These are phyloP conservation scores for Orchesellides sinensis DNA, from an alignment of 2,888 invertebrate genomes.

Conservation along the genomic window DNA sequence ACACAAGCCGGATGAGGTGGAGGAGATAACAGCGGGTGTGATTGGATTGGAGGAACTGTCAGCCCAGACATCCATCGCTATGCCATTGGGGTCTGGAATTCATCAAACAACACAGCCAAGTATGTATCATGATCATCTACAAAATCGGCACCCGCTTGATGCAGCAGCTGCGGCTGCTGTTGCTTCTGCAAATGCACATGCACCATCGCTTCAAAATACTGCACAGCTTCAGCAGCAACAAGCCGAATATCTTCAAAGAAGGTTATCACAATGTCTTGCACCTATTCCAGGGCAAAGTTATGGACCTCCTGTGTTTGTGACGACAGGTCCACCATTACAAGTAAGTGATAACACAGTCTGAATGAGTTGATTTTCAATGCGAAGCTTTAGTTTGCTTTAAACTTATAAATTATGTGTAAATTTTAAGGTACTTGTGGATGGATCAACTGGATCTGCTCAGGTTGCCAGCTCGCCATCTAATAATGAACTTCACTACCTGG, in stretches of 20 bases:
- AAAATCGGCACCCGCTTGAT: slow-evolving; percentile 22
- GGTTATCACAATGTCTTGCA: slow-evolving; percentile 59
- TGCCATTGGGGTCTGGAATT: slow-evolving; percentile 10
- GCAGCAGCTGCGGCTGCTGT: slow-evolving; percentile 19
- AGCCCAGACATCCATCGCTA: slow-evolving; percentile 19
- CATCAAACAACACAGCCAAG: slow-evolving; percentile 50
- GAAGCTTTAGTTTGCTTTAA: too few relatives aligned
- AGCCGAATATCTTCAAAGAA: slow-evolving; percentile 57
- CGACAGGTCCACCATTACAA: slow-evolving; percentile 64
- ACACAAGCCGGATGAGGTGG: slow-evolving; percentile 73
- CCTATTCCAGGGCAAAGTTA: slow-evolving; percentile 65
- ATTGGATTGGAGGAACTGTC: slow-evolving; percentile 43
- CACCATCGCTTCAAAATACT: slow-evolving; percentile 17
- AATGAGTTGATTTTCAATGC: too few relatives aligned
- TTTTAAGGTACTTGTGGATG: slow-evolving; percentile 52
- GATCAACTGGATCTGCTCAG: slow-evolving; percentile 10
- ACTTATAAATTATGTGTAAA: too few relatives aligned
- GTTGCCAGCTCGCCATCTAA: slow-evolving; percentile 29
- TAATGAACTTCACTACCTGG: slow-evolving; percentile 44
- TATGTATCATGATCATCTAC: slow-evolving; percentile 38
- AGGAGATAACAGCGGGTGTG: slow-evolving; percentile 61
- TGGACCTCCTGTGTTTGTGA: slow-evolving; percentile 68
- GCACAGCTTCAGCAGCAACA: slow-evolving; percentile 58
- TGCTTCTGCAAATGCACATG: slow-evolving; percentile 35
- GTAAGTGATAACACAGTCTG: slow-evolving; percentile 36